Base-by-base conservation (phyloP, 2,797 vertebrate genomes). In the Danio tinwini region DNA sequence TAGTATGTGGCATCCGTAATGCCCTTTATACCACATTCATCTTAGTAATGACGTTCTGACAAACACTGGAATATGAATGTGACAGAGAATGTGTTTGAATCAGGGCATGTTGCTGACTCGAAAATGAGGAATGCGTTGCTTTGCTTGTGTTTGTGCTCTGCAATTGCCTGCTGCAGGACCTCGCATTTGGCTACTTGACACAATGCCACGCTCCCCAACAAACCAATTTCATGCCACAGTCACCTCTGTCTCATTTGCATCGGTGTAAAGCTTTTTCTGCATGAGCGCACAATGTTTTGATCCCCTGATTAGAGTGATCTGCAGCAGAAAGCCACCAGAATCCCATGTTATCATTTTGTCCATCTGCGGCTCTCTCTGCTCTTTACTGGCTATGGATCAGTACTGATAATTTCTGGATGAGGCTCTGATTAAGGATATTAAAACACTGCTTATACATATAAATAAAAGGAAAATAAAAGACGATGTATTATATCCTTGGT, bases 201-300 rank as follows among this genome's bases (percentile, higher is more conserved):
- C 55, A 44, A 76, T 49, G 72, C 79, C 80, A 69, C 52, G 16
- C 37, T 63, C 63, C 75, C 63, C 76, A 76, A 74, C 76, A 82
- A 80, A 81, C 78, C 80, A 74, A 85, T 86, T 86, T 84, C 82
- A 81, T 79, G 76, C 80, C 80, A 77, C 81, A 81, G 74, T 82
- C 77, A 78, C 83, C 80, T 79, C 75, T 72, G 61, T 71, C 74
- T 74, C 72, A 77, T 79, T 83, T 75, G 80, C 59, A 82, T 71
- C 13, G 13, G 65, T 42, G 61, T 82, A 72, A 73, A 82, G 65
- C 61, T 76, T 69, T 69, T 80, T 83, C 81, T 59, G 71, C 74
- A 78, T 73, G 76, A 74, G 56, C 29, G 62, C 37, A 71, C 72
- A 82, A 50, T n/a, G 83, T 63, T 84, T 83, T 84, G 84, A 84